Conservation (phyloP, 1,140 invertebrate genomes). For the Hydropsyche tenuis region DNA sequence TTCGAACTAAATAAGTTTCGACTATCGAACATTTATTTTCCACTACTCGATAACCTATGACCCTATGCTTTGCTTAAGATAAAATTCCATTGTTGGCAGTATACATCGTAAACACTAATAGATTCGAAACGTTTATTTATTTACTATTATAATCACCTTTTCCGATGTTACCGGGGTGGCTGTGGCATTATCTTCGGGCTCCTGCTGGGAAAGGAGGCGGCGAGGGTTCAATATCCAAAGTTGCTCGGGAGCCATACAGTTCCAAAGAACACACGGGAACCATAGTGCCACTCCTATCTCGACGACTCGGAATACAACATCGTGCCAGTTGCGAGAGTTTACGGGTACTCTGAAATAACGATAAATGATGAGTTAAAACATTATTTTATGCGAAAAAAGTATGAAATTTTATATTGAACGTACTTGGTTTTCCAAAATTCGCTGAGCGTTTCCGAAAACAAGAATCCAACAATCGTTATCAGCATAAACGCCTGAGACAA, state of each 20-base stretch:
- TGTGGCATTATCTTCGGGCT: constrained; percentile 45
- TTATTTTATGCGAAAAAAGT: background rate
- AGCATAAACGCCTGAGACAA: constrained; percentile 86
- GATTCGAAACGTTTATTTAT: no score
- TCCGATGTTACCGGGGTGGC: constrained; percentile 5
- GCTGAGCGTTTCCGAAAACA: constrained; percentile 87
- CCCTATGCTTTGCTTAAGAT: background rate
- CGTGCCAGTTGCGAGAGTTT: constrained; percentile 88
- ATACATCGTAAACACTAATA: background rate
- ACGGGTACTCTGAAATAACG: constrained; percentile 75
- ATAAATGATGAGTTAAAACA: background rate
- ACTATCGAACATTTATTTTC: background rate
- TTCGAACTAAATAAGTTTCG: constrained; percentile 41
- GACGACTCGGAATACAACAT: constrained; percentile 87
- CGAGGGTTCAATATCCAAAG: constrained; percentile 93
- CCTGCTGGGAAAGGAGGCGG: constrained; percentile 74
- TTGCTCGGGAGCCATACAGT: constrained; percentile 92
- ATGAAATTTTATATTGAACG: constrained; percentile 50
- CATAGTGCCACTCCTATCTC: constrained; percentile 94
- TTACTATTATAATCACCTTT: constrained; percentile 42
- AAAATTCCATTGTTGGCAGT: no score
- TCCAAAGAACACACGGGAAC: constrained; percentile 94
- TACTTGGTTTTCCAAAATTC: constrained; percentile 92
- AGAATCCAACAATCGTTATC: constrained; percentile 84
- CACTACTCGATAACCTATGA: background rate